These are phyloP conservation scores for Cyphomyrus discorhynchus DNA, from an alignment of 2,113 vertebrate species.

Conservation along the genomic window DNA sequence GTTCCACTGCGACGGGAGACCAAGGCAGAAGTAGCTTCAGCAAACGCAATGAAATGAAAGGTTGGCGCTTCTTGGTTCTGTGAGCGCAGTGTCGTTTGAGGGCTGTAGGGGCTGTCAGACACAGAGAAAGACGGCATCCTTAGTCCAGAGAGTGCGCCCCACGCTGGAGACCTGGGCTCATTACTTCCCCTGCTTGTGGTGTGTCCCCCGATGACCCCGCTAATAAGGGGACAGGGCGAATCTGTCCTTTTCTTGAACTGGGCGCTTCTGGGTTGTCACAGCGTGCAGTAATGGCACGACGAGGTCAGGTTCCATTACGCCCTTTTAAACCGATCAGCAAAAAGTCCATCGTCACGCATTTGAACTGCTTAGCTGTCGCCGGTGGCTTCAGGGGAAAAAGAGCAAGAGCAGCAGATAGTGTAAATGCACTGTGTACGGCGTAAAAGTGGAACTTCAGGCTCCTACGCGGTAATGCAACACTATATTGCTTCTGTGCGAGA, in stretches of 20 bases:
- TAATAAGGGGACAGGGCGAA: background rate
- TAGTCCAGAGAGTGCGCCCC: background rate
- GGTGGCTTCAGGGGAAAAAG: background rate
- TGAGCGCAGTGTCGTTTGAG: background rate
- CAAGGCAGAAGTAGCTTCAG: background rate
- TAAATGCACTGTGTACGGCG: background rate
- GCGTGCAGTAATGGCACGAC: background rate
- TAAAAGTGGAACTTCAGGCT: background rate
- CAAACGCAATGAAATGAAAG: background rate
- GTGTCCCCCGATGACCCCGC: background rate
- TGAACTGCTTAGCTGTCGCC: background rate
- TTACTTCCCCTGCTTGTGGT: background rate
- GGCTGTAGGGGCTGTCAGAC: background rate
- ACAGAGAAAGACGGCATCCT: background rate
- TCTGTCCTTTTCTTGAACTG: background rate
- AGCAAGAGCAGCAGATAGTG: background rate
- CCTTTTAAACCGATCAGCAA: background rate
- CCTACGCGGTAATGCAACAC: background rate
- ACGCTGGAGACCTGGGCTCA: background rate
- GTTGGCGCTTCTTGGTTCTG: background rate
- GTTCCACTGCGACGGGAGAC: background rate
- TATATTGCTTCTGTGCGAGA: background rate
- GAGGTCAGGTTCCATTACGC: background rate
- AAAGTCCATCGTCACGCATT: background rate
- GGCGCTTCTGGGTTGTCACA: background rate